These are phyloP conservation scores for Sphaeridia pumilis DNA, from an alignment of 2,888 invertebrate species.

Conservation along the genomic window DNA sequence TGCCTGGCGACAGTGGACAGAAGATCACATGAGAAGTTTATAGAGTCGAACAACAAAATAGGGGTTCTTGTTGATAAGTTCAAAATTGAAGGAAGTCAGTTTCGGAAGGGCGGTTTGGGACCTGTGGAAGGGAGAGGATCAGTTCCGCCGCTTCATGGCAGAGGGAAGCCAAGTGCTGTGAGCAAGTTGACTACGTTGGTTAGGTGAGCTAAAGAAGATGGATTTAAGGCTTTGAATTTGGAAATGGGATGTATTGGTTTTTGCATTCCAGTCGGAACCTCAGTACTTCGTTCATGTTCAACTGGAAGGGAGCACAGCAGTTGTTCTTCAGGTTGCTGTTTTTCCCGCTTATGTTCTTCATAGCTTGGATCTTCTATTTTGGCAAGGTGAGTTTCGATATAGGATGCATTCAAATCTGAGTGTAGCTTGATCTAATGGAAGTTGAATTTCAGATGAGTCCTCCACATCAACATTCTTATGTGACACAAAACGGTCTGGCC, in stretches of 20 bases:
- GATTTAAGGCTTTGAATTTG: no score
- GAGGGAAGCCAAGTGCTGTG: slow-evolving; percentile 58
- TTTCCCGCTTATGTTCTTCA: slow-evolving; percentile 55
- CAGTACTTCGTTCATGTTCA: slow-evolving; percentile 65
- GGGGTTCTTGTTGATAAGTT: slow-evolving; percentile 83
- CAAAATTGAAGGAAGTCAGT: slow-evolving; percentile 67
- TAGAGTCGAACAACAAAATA: slow-evolving; percentile 88
- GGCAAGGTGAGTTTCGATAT: slow-evolving; percentile 37
- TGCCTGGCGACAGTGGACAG: slow-evolving; percentile 65
- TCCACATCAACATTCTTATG: slow-evolving; percentile 53
- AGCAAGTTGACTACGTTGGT: slow-evolving; percentile 54
- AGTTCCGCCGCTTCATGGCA: slow-evolving; percentile 52
- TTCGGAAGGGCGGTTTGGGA: slow-evolving; percentile 47
- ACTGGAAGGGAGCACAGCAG: slow-evolving; percentile 60
- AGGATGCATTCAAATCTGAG: background rate
- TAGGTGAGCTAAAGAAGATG: slow-evolving; percentile 32
- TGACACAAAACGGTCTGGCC: slow-evolving; percentile 57
- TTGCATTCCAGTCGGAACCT: slow-evolving; percentile 55
- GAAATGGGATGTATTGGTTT: background rate
- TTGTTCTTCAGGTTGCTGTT: slow-evolving; percentile 61
- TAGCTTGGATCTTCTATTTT: slow-evolving; percentile 68
- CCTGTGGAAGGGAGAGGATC: slow-evolving; percentile 37
- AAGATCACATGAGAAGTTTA: slow-evolving; percentile 75
- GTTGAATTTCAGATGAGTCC: no score
- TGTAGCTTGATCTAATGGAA: background rate